Evolutionary conservation across 2,888 invertebrate species (phyloP), one percentile per base, ranked within the genome.

Genomic region (Amorpha juglandis): DNA sequence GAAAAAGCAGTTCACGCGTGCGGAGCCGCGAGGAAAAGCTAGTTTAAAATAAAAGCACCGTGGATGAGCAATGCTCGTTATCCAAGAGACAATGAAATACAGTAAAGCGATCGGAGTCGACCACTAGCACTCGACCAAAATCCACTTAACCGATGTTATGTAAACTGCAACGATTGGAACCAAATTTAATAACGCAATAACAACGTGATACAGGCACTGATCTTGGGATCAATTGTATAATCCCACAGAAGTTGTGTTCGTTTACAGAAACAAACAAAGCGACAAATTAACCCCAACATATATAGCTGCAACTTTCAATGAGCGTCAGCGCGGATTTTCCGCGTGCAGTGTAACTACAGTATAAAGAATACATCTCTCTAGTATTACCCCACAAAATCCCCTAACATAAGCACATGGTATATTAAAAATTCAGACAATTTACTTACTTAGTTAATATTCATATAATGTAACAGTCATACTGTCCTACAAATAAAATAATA

Each of bases 141-240:
- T 21, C 62, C 53, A 62, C 52, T 63, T 19, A 47, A 63, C 66
- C 64, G 62, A 62, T 53, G 64, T 63, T 53, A 63, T 48, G 51
- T 64, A 66, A 33, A 48, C 45, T 27, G 47, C 65, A 47, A 19
- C 53, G 14, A 33, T 45, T 42, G 42, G 42, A 42, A 38, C 19
- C 19, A 58, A 58, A 58, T 58, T 42, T 42, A 58, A 58, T 58
- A 42, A 42, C 58, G 12, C 42, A 19, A 19, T 42, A 19, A 58
- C 6, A 14, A 27, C 42, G 58, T 42, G 19, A 19, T 19, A 6
- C 38, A 11, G 19, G 19, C 27, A 6, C 33, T 19, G 19, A 19
- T 19, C 58, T 42, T 9, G 19, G 58, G 19, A 58, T 58, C 42
- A 42, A 42, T 58, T 58, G 38, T 42, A 16, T n/a, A 11, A 35